Evolutionary conservation across 92 coral and sea anemone genomes (phyloP), one percentile per base, ranked within the genome.

Genomic region (Parazoanthus atlanticus): DNA sequence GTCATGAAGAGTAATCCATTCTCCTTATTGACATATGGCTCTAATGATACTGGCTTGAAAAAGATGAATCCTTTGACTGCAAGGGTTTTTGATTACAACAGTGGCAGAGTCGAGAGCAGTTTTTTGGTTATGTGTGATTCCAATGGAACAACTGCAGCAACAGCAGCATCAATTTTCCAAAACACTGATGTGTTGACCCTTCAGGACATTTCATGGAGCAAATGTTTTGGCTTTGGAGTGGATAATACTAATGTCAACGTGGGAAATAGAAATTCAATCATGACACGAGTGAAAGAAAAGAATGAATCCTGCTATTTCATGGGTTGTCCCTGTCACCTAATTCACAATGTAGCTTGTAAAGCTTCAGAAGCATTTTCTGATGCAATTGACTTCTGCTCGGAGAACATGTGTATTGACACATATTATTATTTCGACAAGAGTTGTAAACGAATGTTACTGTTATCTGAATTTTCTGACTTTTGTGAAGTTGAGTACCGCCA

Each of bases 241-340:
- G 89, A 91, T 79, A 88, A 91, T 19, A 82, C 88, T 73, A 82
- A 75, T 41, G 88, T 87, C 52, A 82, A 90, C 47, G 47, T 86
- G 5, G 87, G 90, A 38, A 88, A 16, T 61, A 91, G 91, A 75
- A 91, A 91, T 81, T 89, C 93, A 72, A 89, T 91, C 30, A 70
- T 67, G 79, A 91, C 93, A 31, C 31, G 91, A 64, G 93, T 91
- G 12, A 78, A 78, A 31, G 31, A 78, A 80, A 89, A 76, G 40
- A 76, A 85, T 89, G 82, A 85, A 28, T 73, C 89, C 46, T 91
- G 91, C 76, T 89, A 89, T 86, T 88, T 91, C 85, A 89, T 91
- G 89, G 93, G 90, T 70, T 91, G 94, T 74, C 88, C 88, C 41
- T 88, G 92, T 80, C 94, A 89, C 54, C 84, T 89, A 38, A 40